Evolutionary conservation across 2,888 invertebrate species (phyloP).

Genomic region (Pyralis farinalis): DNA sequence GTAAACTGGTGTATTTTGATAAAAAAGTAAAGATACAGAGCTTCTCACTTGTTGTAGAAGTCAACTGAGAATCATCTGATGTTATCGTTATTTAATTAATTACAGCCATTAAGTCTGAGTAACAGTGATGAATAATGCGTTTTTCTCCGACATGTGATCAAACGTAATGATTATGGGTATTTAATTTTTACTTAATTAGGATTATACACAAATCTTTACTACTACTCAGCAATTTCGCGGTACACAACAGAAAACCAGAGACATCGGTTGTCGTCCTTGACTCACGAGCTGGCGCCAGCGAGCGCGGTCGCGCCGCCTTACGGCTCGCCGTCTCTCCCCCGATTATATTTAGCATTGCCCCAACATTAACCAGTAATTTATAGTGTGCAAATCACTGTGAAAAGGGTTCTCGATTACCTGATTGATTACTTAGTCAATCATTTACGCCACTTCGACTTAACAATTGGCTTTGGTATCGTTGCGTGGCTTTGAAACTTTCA

Average conservation of each 20-base stretch:
- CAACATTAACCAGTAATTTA: slow-evolving; percentile 41
- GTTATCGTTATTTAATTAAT: neutral
- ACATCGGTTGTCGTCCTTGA: slow-evolving; percentile 50
- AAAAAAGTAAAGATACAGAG: neutral
- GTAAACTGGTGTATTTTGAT: neutral
- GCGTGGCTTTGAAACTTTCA: no score
- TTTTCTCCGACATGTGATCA: no score
- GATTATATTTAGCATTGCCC: slow-evolving; percentile 38
- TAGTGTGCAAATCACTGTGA: slow-evolving; percentile 40
- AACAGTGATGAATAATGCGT: no score
- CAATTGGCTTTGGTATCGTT: neutral
- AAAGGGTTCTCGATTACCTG: slow-evolving; percentile 33
- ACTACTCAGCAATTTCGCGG: slow-evolving; percentile 21
- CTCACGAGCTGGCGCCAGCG: slow-evolving; percentile 54
- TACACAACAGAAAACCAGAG: slow-evolving; percentile 27
- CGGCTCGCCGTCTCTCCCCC: slow-evolving; percentile 25
- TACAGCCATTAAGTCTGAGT: no score
- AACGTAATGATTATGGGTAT: no score
- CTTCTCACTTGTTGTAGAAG: no score
- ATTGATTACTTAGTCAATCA: slow-evolving; percentile 27
- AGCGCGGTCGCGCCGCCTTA: slow-evolving; percentile 19
- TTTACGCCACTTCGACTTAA: slow-evolving; percentile 6
- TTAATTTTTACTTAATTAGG: no score
- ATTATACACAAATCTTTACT: no score
- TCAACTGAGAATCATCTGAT: neutral